Percentiles rank a stretch among this genome's conserved stretches.
phyloP scores from a whole-genome alignment of 2,797 vertebrate species.

The Fratercula arctica region DNA sequence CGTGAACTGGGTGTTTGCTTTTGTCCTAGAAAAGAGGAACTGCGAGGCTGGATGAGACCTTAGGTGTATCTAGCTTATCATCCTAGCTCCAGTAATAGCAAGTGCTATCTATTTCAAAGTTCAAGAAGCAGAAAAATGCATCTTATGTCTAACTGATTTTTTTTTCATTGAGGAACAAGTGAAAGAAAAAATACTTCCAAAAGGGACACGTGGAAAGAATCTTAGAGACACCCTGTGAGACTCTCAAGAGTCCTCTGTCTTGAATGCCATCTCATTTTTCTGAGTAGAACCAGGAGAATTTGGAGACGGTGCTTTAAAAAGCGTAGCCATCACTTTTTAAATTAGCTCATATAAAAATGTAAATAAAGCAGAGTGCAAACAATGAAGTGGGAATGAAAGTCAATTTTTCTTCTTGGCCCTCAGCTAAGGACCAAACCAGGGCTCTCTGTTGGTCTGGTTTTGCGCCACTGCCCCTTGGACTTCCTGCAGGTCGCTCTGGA shows the following conservation, averaged over 20 bases:
- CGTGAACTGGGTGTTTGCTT: background rate
- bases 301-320: background rate
- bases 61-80: background rate
- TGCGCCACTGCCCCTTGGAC: background rate
- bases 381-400: background rate
- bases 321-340: background rate
- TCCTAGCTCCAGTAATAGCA: background rate
- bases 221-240: background rate
- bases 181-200: background rate
- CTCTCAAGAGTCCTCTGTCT: background rate
- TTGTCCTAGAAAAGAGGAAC: background rate
- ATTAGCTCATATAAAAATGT: background rate
- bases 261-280: background rate
- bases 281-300: background rate
- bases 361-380: background rate
- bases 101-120: background rate
- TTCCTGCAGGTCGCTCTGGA: background rate
- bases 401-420: background rate
- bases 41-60: background rate
- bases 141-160: rapidly evolving
- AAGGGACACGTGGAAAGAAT: rapidly evolving
- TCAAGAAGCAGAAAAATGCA: background rate
- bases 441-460: background rate
- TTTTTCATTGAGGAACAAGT: background rate
- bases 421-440: background rate